Percentiles rank a stretch among this genome's conserved stretches.
Evolutionary conservation across 2,113 vertebrate genomes (phyloP).

Genomic region (Dicentrarchus labrax): DNA sequence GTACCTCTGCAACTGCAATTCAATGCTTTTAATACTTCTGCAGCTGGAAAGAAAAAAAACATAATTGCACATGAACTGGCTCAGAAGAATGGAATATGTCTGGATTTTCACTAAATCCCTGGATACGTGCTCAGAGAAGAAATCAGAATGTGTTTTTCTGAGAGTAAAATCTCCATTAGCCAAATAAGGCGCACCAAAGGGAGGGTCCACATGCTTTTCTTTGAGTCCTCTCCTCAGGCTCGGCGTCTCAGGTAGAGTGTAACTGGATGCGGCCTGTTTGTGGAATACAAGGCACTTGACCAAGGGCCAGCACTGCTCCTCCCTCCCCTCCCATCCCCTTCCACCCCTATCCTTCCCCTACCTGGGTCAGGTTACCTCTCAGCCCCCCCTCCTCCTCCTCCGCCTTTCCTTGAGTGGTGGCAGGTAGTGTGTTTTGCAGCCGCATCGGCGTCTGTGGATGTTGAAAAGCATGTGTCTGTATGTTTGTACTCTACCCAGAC

Average conservation of each 20-base stretch:
- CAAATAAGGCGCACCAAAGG: constrained; percentile 69
- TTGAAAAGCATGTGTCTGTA: constrained; percentile 59
- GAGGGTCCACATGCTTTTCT: constrained; percentile 78
- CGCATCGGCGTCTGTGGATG: constrained; percentile 48
- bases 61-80: constrained; percentile 25
- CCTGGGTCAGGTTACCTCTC: constrained; percentile 77
- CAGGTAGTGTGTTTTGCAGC: constrained; percentile 57
- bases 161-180: constrained; percentile 52
- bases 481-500: constrained; percentile 53
- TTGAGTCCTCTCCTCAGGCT: constrained; percentile 83
- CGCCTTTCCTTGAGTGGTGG: constrained; percentile 53
- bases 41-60: constrained; percentile 1
- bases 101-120: constrained; percentile 44
- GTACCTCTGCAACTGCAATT: not conserved
- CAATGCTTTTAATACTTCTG: constrained; percentile 43
- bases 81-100: constrained; percentile 7
- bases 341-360: constrained; percentile 63
- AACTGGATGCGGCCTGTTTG: constrained; percentile 88
- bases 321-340: constrained; percentile 84
- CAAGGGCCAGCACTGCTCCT: constrained; percentile 92
- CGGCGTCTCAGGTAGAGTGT: constrained; percentile 87
- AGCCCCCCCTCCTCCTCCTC: constrained; percentile 37
- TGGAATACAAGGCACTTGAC: constrained; percentile 95
- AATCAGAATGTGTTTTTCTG: constrained; percentile 50
- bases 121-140: constrained; percentile 7